A percentile compares a stretch with the other conserved stretches of the same genome.
Evolutionary conservation across 2,797 vertebrate species (phyloP).

Genomic region (Euphonia xanthogaster): DNA sequence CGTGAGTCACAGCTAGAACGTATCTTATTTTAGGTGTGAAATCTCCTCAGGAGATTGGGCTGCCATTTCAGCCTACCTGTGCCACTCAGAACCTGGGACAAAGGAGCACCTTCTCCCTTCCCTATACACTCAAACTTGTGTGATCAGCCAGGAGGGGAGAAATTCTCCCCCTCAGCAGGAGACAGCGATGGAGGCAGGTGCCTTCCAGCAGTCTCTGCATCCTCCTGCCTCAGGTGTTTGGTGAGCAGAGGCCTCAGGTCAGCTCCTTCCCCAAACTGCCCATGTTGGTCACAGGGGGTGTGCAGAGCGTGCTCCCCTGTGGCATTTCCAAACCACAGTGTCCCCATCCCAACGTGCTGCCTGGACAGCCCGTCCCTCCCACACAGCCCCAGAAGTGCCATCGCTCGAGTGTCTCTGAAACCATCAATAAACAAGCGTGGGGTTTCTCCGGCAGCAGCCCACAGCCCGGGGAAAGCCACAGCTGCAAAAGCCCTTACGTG

Average conservation of each 20-base stretch:
- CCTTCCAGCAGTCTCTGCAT: not conserved
- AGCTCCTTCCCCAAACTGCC: not conserved
- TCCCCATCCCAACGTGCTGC: not conserved
- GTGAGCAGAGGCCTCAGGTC: not conserved
- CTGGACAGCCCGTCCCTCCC: not conserved
- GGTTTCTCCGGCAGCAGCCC: not conserved
- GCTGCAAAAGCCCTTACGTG: not conserved
- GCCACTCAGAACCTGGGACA: not conserved
- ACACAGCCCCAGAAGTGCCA: not conserved
- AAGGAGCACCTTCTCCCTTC: not conserved
- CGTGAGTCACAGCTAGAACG: not conserved
- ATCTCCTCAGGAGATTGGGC: not conserved
- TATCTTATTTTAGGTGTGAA: not conserved
- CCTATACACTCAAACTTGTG: not conserved
- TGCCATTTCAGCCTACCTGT: not conserved
- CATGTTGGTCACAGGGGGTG: rapidly evolving
- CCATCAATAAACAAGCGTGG: slow-evolving; percentile 16
- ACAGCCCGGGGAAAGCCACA: not conserved
- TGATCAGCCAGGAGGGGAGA: not conserved
- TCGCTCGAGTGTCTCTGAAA: not conserved
- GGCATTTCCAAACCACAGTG: not conserved
- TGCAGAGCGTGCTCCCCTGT: not conserved
- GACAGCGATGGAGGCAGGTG: not conserved
- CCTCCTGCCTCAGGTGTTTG: not conserved
- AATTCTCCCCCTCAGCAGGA: not conserved